A percentile compares a stretch with the other conserved stretches of the same genome.
These are phyloP conservation scores for Martes martes DNA, from an alignment of 2,113 vertebrate genomes.

Conservation along the genomic window DNA sequence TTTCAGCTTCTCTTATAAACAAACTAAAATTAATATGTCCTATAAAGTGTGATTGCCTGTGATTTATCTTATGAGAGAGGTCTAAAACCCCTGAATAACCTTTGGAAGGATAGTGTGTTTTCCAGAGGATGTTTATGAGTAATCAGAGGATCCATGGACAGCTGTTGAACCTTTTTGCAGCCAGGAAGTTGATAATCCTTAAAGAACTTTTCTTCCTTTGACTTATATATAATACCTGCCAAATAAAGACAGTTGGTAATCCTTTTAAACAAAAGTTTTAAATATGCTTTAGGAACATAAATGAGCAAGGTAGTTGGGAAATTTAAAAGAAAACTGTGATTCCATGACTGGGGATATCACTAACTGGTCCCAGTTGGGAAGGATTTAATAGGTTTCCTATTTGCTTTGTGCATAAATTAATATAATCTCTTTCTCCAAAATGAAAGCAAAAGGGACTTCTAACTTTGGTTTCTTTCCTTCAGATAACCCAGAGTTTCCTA, in stretches of 20 bases:
- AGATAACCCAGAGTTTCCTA: neutral
- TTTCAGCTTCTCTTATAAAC: constrained; percentile 23
- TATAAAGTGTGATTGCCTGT: neutral
- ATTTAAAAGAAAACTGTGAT: constrained; percentile 22
- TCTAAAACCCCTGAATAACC: constrained; percentile 29
- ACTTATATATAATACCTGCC: neutral
- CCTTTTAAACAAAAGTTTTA: constrained; percentile 53
- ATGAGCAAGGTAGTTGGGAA: constrained; percentile 7
- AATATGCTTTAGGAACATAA: constrained; percentile 51
- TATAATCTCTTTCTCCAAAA: neutral
- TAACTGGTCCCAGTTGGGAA: constrained; percentile 46
- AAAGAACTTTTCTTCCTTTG: constrained; percentile 40
- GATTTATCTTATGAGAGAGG: neutral
- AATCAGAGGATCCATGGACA: constrained; percentile 37
- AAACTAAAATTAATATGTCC: neutral
- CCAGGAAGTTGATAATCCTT: constrained; percentile 66
- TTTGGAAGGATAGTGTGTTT: neutral
- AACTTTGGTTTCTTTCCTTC: neutral
- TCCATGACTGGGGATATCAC: neutral
- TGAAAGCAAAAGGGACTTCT: constrained; percentile 2
- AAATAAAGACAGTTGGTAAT: constrained; percentile 43
- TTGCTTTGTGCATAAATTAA: neutral
- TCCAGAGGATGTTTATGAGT: constrained; percentile 55
- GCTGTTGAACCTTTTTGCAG: constrained; percentile 64
- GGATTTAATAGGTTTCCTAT: neutral